Percentiles rank a stretch among this genome's conserved stretches.
These are phyloP conservation scores for Callosobruchus maculatus DNA, from an alignment of 2,888 invertebrate genomes.

Conservation along the genomic window DNA sequence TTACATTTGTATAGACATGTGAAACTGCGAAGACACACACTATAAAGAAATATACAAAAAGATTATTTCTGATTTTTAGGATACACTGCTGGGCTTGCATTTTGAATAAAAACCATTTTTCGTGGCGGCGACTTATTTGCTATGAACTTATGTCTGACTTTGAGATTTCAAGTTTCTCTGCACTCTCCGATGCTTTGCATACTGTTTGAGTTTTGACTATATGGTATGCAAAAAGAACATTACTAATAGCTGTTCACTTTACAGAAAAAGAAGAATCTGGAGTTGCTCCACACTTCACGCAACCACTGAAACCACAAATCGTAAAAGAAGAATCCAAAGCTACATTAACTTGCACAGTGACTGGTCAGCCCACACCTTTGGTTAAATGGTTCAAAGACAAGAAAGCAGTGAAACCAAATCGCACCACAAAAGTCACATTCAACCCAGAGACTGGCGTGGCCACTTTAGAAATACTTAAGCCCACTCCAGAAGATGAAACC, in stretches of 20 bases:
- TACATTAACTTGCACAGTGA: conserved; percentile 63
- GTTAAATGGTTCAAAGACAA: conserved; percentile 68
- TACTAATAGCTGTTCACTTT: conserved; percentile 10
- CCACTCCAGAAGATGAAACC: conserved; percentile 63
- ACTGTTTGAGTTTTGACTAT: background rate
- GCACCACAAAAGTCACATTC: conserved; percentile 56
- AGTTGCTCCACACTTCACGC: conserved; percentile 61
- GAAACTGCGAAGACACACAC: no score
- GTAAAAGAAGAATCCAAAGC: conserved; percentile 61
- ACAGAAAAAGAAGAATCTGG: conserved; percentile 68
- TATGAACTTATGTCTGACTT: no score
- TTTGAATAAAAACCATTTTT: no score
- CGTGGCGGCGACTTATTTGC: no score
- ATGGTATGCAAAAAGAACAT: background rate
- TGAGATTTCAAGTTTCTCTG: background rate
- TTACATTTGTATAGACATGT: no score
- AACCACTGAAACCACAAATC: conserved; percentile 64
- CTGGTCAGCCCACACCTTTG: conserved; percentile 65
- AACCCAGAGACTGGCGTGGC: conserved; percentile 62
- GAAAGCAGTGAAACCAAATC: conserved; percentile 58
- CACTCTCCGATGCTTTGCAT: background rate
- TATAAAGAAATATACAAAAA: no score
- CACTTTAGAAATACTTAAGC: conserved; percentile 61
- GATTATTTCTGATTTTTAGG: no score
- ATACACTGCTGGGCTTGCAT: no score